Evolutionary conservation across 2,888 invertebrate species (phyloP).

Genomic region (Parnassius smintheus): DNA sequence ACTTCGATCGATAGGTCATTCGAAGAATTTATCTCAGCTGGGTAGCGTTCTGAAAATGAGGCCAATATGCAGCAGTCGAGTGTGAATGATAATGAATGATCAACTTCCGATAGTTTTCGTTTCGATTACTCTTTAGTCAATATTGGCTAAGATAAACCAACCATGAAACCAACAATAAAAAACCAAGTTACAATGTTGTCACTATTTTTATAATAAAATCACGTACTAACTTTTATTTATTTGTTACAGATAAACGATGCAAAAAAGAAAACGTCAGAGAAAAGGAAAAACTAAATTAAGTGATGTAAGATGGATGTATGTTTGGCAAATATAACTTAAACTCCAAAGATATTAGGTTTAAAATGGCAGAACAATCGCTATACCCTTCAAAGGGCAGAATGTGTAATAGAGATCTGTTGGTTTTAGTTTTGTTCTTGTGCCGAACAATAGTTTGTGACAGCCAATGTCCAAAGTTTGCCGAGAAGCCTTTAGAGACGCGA

Average conservation of each 20-base stretch:
- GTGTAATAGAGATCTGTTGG: slow-evolving; percentile 58
- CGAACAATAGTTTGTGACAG: slow-evolving; percentile 76
- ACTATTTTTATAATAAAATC: too few species aligned
- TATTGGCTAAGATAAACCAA: too few species aligned
- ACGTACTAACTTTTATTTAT: slow-evolving; percentile 9
- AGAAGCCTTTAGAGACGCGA: slow-evolving; percentile 75
- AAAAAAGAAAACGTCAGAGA: slow-evolving; percentile 64
- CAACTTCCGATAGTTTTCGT: too few species aligned
- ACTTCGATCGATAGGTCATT: too few species aligned
- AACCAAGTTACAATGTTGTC: too few species aligned
- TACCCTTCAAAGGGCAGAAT: slow-evolving; percentile 52
- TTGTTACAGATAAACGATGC: slow-evolving; percentile 75
- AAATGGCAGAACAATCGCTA: slow-evolving; percentile 49
- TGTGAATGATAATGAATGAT: too few species aligned
- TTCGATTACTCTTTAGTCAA: too few species aligned
- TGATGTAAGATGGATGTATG: slow-evolving; percentile 57
- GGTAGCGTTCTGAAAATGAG: too few species aligned
- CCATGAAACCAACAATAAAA: too few species aligned
- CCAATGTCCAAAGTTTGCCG: slow-evolving; percentile 76
- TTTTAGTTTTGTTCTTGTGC: slow-evolving; percentile 66
- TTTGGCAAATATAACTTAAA: slow-evolving; percentile 58
- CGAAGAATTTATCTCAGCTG: too few species aligned
- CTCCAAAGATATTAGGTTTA: slow-evolving; percentile 39
- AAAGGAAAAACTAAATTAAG: slow-evolving; percentile 59
- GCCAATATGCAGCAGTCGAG: too few species aligned